Evolutionary conservation across 2,888 invertebrate genomes (phyloP), one percentile per base, ranked within the genome.

Genomic region (Epirrhoe alternata): DNA sequence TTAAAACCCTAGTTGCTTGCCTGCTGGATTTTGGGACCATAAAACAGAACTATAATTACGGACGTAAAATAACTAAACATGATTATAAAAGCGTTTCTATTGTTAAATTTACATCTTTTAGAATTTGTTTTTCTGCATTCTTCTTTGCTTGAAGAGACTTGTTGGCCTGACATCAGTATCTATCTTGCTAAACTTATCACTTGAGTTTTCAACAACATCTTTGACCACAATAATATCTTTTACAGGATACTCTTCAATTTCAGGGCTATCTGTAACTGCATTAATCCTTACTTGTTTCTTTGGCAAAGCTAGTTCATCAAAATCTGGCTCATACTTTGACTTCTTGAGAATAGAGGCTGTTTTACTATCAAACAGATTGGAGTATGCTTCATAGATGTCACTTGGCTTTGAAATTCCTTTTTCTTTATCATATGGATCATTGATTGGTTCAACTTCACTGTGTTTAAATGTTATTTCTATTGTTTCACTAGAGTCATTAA

Each of bases 261-360:
- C 53, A 14, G 42, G 5, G 59, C n/a, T 51, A 31, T 57, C 17
- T 47, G 17, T n/a, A 49, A 10, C 38, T 38, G 35, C 35, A 62
- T 66, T n/a, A 47, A 56, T 49, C 38, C 38, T 52, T 0, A 64
- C 62, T 57, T 68, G 45, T 31, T 54, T 68, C 1, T 7, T 50
- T 53, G 56, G 16, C 10, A 66, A 35, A 61, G 61, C 35, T 66
- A 63, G 66, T 50, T 71, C 57, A 54, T 62, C 53, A 64, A 66
- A 54, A 53, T 71, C 60, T 47, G 58, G 38, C 52, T 60, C 62
- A 83, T 88, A 86, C 69, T 86, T 90, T 0, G 84, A 80, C 78
- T 90, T 90, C 74, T 89, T 93, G 6, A 93, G 81, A 70, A 93
- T 92, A 31, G 93, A 90, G 62, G 77, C 84, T 35, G 83, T 83